Percentiles rank a stretch among this genome's conserved stretches.
phyloP scores from a whole-genome alignment of 2,888 invertebrate genomes.

The Diabrotica balteata region DNA sequence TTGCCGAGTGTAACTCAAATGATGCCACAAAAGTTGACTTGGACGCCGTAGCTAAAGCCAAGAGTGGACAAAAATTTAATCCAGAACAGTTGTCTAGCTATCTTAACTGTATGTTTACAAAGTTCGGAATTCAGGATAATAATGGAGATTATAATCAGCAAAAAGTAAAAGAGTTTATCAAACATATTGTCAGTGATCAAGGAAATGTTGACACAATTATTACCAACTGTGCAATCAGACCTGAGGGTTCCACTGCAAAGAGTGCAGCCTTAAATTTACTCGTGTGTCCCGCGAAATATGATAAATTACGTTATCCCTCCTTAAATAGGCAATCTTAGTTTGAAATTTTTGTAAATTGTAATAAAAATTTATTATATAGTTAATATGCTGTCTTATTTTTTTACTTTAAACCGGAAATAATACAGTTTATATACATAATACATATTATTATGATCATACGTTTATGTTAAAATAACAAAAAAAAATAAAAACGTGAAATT shows the following conservation, averaged over 20 bases:
- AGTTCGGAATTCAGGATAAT: slow-evolving; percentile 5
- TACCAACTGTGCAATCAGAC: not conserved
- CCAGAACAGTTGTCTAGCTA: not conserved
- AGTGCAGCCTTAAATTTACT: not conserved
- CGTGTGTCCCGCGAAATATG: not conserved
- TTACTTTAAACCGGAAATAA: too few relatives aligned
- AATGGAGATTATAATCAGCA: slow-evolving; percentile 11
- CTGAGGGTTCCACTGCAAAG: not conserved
- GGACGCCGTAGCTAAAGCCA: not conserved
- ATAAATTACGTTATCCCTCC: not conserved
- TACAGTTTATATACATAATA: too few relatives aligned
- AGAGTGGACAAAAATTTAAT: not conserved
- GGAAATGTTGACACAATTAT: not conserved
- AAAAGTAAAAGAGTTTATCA: slow-evolving; percentile 3
- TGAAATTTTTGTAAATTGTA: too few relatives aligned
- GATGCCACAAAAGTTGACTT: not conserved
- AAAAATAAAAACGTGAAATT: too few relatives aligned
- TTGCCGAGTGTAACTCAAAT: not conserved
- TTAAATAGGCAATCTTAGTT: not conserved
- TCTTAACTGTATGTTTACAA: not conserved
- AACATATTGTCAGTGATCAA: not conserved
- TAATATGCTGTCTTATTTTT: too few relatives aligned
- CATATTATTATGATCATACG: too few relatives aligned
- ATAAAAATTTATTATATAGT: too few relatives aligned
- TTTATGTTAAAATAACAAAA: too few relatives aligned